These are phyloP conservation scores for Oreochromis tanganicae DNA, from an alignment of 2,113 vertebrate species.

Conservation along the genomic window DNA sequence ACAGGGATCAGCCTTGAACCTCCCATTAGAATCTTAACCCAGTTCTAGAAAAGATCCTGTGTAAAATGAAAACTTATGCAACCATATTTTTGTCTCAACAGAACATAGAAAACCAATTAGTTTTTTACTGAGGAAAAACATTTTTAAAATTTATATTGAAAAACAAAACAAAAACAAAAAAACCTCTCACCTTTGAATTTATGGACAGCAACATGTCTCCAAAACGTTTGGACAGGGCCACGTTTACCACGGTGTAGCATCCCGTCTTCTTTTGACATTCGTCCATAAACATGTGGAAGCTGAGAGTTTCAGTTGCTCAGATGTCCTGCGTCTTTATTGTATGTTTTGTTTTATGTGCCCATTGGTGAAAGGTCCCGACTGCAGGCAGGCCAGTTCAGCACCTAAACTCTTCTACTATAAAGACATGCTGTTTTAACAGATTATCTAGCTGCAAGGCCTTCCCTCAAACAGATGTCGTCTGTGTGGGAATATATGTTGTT, in stretches of 20 bases:
- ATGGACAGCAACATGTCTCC: not conserved
- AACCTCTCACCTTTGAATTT: not conserved
- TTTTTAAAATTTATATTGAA: not conserved
- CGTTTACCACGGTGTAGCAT: not conserved
- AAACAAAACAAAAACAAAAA: not conserved
- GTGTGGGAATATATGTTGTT: not conserved
- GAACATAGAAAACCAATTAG: not conserved
- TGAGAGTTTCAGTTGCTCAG: fast-evolving
- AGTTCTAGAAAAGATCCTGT: not conserved
- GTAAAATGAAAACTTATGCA: not conserved
- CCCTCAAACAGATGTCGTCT: not conserved
- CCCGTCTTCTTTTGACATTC: not conserved
- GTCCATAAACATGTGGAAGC: not conserved
- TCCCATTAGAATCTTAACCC: not conserved
- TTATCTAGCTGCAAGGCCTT: not conserved
- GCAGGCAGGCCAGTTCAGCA: not conserved
- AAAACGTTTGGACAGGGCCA: not conserved
- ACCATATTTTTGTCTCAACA: not conserved
- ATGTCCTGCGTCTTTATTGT: not conserved
- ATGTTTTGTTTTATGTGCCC: not conserved
- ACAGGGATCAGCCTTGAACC: not conserved
- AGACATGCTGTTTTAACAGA: not conserved
- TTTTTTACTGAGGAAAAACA: not conserved
- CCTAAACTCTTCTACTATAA: not conserved
- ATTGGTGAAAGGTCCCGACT: not conserved